These are phyloP conservation scores for Ypsolopha sequella DNA, from an alignment of 2,888 invertebrate species.

Conservation along the genomic window DNA sequence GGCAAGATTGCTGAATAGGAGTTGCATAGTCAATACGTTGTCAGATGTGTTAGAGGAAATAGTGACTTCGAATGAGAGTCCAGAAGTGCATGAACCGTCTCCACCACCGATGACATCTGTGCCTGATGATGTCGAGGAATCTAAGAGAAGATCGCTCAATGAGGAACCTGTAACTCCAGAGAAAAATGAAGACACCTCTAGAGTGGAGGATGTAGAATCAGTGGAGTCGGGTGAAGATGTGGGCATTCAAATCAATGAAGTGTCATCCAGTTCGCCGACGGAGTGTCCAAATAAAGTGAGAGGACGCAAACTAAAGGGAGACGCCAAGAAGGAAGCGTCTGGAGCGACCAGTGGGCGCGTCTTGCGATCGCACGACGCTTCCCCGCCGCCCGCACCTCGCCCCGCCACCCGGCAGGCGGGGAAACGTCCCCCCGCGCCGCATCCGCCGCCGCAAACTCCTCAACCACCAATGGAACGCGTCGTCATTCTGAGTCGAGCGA, in stretches of 20 bases:
- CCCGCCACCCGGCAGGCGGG: constrained; percentile 14
- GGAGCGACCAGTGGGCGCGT: constrained; percentile 40
- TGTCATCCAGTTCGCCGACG: constrained; percentile 74
- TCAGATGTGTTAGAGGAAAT: constrained; percentile 53
- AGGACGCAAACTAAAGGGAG: constrained; percentile 27
- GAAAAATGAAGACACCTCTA: too few species aligned
- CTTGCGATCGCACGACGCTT: constrained; percentile 50
- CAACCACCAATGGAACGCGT: constrained; percentile 29
- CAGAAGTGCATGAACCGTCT: constrained; percentile 16
- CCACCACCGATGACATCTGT: constrained; percentile 14
- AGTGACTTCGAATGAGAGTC: constrained; percentile 3
- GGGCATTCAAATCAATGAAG: constrained; percentile 76
- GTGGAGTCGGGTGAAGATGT: constrained; percentile 31
- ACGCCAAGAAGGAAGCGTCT: constrained; percentile 16
- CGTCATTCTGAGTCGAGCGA: constrained; percentile 43
- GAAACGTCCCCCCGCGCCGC: constrained; percentile 11
- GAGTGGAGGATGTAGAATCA: not conserved
- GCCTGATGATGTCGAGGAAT: constrained; percentile 6
- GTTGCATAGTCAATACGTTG: constrained; percentile 48
- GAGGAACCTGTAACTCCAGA: too few species aligned
- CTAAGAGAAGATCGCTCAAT: too few species aligned
- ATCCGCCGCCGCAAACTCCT: constrained; percentile 3
- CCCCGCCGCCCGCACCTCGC: constrained; percentile 16
- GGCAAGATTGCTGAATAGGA: constrained; percentile 50
- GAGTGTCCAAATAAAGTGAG: constrained; percentile 40